A percentile compares a stretch with the other conserved stretches of the same genome.
phyloP scores from a whole-genome alignment of 2,113 vertebrate genomes.

The Gobiocypris rarus region DNA sequence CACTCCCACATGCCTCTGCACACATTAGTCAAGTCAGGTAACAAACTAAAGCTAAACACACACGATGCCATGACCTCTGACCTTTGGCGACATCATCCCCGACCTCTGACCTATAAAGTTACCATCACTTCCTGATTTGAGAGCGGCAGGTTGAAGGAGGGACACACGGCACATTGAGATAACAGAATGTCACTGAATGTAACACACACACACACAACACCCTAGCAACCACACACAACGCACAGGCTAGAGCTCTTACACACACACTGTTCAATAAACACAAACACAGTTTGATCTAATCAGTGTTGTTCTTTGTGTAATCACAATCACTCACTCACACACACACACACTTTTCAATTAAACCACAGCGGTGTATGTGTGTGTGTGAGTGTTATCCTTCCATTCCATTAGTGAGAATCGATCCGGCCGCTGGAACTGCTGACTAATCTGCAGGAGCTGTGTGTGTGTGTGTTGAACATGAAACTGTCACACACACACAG shows the following conservation, averaged over 20 bases:
- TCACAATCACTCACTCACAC: not conserved
- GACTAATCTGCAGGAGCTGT: conserved; percentile 62
- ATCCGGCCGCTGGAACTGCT: conserved; percentile 61
- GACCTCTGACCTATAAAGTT: not conserved
- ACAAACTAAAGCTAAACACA: not conserved
- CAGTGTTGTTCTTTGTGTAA: conserved; percentile 19
- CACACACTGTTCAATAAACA: conserved; percentile 21
- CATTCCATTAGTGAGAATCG: conserved; percentile 75
- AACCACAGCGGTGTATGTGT: not conserved
- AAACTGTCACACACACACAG: not conserved
- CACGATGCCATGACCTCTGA: not conserved
- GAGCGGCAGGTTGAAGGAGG: not conserved
- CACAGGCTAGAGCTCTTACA: no score
- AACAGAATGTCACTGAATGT: not conserved
- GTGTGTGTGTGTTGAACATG: conserved; percentile 50
- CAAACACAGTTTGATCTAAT: conserved; percentile 9
- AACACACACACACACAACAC: not conserved
- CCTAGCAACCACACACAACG: not conserved
- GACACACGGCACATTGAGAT: not conserved
- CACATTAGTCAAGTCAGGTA: not conserved
- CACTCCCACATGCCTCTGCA: not conserved
- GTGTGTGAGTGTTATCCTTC: conserved; percentile 42
- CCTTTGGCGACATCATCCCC: not conserved
- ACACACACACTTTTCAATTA: conserved; percentile 30
- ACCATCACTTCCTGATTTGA: not conserved